Percentiles rank a stretch among this genome's conserved stretches.
These are phyloP conservation scores for Agrochola lychnidis DNA, from an alignment of 2,888 invertebrate species.

Conservation along the genomic window DNA sequence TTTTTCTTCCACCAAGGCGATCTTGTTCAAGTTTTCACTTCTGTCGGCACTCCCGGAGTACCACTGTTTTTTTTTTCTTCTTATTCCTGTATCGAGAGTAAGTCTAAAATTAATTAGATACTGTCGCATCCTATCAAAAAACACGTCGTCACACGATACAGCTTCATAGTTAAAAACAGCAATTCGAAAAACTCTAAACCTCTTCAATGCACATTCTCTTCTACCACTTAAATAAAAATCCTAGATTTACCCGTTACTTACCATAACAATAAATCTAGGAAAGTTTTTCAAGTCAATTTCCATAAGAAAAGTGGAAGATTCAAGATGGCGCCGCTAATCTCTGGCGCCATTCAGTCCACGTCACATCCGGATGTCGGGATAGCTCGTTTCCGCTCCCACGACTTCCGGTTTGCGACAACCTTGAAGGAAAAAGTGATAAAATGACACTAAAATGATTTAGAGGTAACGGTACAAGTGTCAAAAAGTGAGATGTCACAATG, in stretches of 20 bases:
- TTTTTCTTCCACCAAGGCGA: no score
- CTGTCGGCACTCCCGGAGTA: no score
- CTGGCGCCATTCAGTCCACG: slow-evolving; percentile 78
- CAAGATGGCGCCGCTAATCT: slow-evolving; percentile 66
- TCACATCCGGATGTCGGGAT: slow-evolving; percentile 76
- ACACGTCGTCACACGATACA: background rate
- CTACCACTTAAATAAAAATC: slow-evolving; percentile 13
- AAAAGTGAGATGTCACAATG: slow-evolving; percentile 8
- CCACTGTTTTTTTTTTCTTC: no score
- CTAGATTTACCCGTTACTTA: slow-evolving; percentile 36
- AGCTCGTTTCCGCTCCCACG: slow-evolving; percentile 72
- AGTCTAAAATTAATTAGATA: background rate
- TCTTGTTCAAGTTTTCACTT: no score
- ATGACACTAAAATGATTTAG: slow-evolving; percentile 51
- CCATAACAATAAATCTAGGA: slow-evolving; percentile 50
- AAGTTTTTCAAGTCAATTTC: slow-evolving; percentile 60
- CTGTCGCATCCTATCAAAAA: background rate
- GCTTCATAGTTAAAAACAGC: background rate
- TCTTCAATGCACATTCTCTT: background rate
- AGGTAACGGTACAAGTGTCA: slow-evolving; percentile 14
- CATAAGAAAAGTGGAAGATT: slow-evolving; percentile 64
- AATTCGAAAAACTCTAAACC: background rate
- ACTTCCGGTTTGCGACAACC: slow-evolving; percentile 72
- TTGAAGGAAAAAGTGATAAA: slow-evolving; percentile 60
- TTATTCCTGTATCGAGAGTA: background rate